A percentile compares a stretch with the other conserved stretches of the same genome.
These are phyloP conservation scores for Puffinus mauretanicus DNA, from an alignment of 2,113 vertebrate genomes.

Conservation along the genomic window DNA sequence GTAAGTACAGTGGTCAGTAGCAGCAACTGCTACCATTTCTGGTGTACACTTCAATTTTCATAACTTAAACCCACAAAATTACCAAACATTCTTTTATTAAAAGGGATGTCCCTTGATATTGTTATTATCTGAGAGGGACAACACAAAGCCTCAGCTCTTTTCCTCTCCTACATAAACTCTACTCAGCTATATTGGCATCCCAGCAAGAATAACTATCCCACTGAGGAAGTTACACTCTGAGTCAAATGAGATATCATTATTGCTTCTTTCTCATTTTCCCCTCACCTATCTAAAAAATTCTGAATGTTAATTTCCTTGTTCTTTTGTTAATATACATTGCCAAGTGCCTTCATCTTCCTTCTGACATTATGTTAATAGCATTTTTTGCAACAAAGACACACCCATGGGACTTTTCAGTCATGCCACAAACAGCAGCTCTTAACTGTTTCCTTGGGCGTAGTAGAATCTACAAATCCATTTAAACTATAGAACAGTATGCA, in stretches of 20 bases:
- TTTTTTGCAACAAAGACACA: not conserved
- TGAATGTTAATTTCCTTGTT: not conserved
- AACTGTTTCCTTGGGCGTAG: not conserved
- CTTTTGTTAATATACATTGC: not conserved
- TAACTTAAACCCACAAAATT: not conserved
- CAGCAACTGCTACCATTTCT: not conserved
- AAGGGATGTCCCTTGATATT: not conserved
- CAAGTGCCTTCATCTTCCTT: not conserved
- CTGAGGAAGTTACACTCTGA: not conserved
- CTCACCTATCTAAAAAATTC: not conserved
- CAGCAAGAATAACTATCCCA: not conserved
- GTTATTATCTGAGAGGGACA: not conserved
- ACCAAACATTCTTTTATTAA: not conserved
- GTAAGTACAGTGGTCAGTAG: not conserved
- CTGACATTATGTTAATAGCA: not conserved
- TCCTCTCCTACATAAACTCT: not conserved
- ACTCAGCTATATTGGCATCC: not conserved
- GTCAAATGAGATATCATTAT: not conserved
- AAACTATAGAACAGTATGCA: accelerated
- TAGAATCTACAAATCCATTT: not conserved
- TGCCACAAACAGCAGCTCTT: not conserved
- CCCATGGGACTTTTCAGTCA: not conserved
- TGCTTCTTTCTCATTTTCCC: not conserved
- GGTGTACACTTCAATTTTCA: not conserved
- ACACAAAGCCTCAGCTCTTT: not conserved